Conservation (phyloP, 2,888 invertebrate genomes). For the Acanthococcus lagerstroemiae region DNA sequence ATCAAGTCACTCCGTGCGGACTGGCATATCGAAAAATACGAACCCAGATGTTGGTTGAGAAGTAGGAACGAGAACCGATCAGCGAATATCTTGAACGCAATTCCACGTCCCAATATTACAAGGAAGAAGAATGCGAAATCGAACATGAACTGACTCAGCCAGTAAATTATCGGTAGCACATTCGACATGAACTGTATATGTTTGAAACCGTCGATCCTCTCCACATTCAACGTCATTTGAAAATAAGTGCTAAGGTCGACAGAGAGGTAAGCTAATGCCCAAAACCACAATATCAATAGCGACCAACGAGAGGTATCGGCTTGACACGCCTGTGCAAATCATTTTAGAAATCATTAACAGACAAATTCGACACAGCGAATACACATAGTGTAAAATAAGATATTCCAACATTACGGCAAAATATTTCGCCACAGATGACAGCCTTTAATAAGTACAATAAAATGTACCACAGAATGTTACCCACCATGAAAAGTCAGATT, state of each 20-base stretch:
- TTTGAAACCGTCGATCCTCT: constrained; percentile 52
- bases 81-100: background rate
- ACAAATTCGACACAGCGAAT: too few species aligned
- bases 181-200: constrained; percentile 59
- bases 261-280: constrained; percentile 34
- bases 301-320: too few species aligned
- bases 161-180: constrained; percentile 51
- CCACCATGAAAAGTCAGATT: too few species aligned
- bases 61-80: too few species aligned
- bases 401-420: too few species aligned
- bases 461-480: too few species aligned
- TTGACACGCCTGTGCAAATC: too few species aligned
- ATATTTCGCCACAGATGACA: too few species aligned
- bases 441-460: too few species aligned
- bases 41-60: background rate
- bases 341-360: too few species aligned
- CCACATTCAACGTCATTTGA: constrained; percentile 52
- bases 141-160: constrained; percentile 51
- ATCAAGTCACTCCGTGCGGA: too few species aligned
- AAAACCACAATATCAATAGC: constrained; percentile 13
- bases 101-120: constrained; percentile 5
- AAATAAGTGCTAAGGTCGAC: constrained; percentile 47
- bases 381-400: too few species aligned
- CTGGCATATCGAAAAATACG: background rate
- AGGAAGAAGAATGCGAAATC: constrained; percentile 45